Evolutionary conservation across 2,797 vertebrate species (phyloP), one percentile per base, ranked within the genome.

Genomic region (Notolabrus celidotus): DNA sequence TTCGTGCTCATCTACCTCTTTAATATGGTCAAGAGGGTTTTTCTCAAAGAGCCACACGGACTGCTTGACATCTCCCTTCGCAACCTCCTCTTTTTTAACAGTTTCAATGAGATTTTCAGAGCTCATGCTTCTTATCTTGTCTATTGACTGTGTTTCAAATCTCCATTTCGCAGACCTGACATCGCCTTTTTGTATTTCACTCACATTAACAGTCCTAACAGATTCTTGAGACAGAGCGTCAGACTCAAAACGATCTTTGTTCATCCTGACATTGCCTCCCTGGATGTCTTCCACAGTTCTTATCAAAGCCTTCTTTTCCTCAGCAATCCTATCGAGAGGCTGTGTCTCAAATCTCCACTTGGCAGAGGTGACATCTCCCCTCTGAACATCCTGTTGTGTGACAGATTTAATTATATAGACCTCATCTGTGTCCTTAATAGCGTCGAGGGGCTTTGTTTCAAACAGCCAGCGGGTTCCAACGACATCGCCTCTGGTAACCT

Each of bases 31-130:
- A 45, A 97, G 92, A 68, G 94, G 93, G 59, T 96, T 95, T 84
- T 96, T 95, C 93, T 98, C 97, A 93, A 98, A 98, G 64, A 98
- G 94, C 96, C 96, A 98, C 3, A 98, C 94, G 27, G 97, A 95
- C 43, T 96, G 91, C 88, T 95, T 96, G 25, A 98, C 96, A 70
- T 97, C 96, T 56, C 97, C 97, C 86, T 93, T 96, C 58, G 92
- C 89, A 2, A 95, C 75, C n/a, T 97, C 96, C 79, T 98, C 95
- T 79, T 93, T 92, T 80, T 86, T 91, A 51, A 97, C 95, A 0
- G 91, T 96, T 80, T 95, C 94, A 75, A 97, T 90, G 41, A 94
- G 85, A 82, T 95, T 91, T 82, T 96, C 95, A 17, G 93, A 94
- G 25, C 89, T 95, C 88, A 96, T 94, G 74, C 93, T 94, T 90